Evolutionary conservation across 1,140 invertebrate species (phyloP), one percentile per base, ranked within the genome.

Genomic region (Goniozus legneri): DNA sequence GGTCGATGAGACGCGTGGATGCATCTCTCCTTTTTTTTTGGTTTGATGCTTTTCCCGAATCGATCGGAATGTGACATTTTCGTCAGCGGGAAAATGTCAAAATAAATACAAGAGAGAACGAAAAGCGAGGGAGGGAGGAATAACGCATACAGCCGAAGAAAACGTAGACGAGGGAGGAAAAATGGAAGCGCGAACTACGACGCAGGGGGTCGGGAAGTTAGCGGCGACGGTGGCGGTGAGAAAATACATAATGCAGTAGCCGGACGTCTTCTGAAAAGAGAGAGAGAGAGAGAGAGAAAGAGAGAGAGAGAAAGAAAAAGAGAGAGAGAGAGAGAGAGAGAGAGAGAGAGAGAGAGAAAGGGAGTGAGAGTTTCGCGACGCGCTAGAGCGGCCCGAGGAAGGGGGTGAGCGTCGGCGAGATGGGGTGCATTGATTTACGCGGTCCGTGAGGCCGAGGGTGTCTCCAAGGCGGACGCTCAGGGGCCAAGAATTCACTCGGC

Each of bases 241-340:
- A n/a, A 75, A 76, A 76, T 76, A 76, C 73, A 76, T 76, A 75
- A 76, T 75, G 73, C 73, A 76, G 71, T 69, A 76, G 73, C 69
- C 67, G 73, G 73, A 73, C 71, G 71, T 72, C 66, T 69, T 66
- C 62, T 27, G 47, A 40, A 38, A 45, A 50, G 37, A 39, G 44
- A 34, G 35, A 21, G 47, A 46, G 32, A 19, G 27, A 36, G 38
- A 40, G 21, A 37, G 43, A 24, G 22, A 31, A 42, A 24, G 38
- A 19, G 33, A 36, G 33, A 21, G 27, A 44, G 19, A 13, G 21
- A 44, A 19, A 44, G 27, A 30, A 44, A 27, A 19, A 34, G 4
- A 34, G 41, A 22, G 36, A 19, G 14, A 50, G 27, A 41, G 44
- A 35, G 47, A 35, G 22, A 41, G 38, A 37, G 35, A 52, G 48